phyloP scores from a whole-genome alignment of 1,140 invertebrate genomes.

The Lordiphosa collinella region DNA sequence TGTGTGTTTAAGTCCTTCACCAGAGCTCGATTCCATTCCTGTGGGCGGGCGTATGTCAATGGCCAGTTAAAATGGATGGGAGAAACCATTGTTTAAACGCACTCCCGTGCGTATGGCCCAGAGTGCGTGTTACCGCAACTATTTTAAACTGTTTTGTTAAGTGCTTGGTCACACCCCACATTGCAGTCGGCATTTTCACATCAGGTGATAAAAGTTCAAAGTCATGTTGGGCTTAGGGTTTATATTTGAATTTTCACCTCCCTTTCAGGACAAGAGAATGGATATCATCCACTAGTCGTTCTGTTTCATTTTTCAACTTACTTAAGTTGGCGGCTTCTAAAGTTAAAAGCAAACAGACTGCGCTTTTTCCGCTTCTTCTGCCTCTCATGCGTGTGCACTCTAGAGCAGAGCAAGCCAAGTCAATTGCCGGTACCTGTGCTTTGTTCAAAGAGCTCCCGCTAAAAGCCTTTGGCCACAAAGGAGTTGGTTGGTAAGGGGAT shows the following conservation, averaged over 20 bases:
- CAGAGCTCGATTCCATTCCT: slow-evolving; percentile 12
- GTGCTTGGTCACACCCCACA: slow-evolving; percentile 38
- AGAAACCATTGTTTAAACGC: slow-evolving; percentile 16
- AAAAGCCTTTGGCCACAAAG: slow-evolving; percentile 51
- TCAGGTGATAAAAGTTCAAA: slow-evolving; percentile 65
- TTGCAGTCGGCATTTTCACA: slow-evolving; percentile 13
- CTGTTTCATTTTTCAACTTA: slow-evolving; percentile 41
- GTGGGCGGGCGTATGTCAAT: slow-evolving; percentile 31
- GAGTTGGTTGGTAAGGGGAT: slow-evolving; percentile 25
- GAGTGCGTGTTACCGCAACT: slow-evolving; percentile 50
- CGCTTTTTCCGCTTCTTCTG: slow-evolving; percentile 36
- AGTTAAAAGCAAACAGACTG: slow-evolving; percentile 56
- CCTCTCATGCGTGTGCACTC: background rate
- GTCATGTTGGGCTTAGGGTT: slow-evolving; percentile 32
- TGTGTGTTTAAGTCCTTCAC: slow-evolving; percentile 9
- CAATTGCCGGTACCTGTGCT: slow-evolving; percentile 24
- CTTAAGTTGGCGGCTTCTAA: slow-evolving; percentile 29
- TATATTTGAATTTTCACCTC: slow-evolving; percentile 23
- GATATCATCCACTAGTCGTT: slow-evolving; percentile 25
- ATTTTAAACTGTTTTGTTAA: slow-evolving; percentile 53
- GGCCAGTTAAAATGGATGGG: slow-evolving; percentile 31
- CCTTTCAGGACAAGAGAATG: slow-evolving; percentile 27
- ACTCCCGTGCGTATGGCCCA: no score
- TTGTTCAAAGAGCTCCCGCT: slow-evolving; percentile 30
- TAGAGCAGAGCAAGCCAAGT: slow-evolving; percentile 1